Percentiles rank a stretch among this genome's conserved stretches.
These are phyloP conservation scores for Phenganax stokvisi DNA, from an alignment of 92 coral and sea anemone genomes.

Conservation along the genomic window DNA sequence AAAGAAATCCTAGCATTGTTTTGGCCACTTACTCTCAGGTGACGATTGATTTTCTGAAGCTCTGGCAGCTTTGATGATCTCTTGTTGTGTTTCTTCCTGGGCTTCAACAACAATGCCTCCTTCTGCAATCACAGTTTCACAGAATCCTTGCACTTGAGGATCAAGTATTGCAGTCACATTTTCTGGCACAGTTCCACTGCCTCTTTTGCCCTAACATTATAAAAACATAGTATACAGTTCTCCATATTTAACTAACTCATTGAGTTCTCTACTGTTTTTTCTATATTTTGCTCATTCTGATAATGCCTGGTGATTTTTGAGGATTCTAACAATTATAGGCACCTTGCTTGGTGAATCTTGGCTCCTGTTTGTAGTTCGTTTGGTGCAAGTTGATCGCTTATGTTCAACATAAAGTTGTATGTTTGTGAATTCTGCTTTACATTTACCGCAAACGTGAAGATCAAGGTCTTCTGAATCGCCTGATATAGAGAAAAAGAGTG, in stretches of 20 bases:
- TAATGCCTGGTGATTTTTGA: neutral
- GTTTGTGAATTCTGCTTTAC: slow-evolving; percentile 72
- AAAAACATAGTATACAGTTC: no score
- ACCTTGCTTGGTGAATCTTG: slow-evolving; percentile 25
- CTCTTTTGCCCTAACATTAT: no score
- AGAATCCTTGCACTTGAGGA: slow-evolving; percentile 28
- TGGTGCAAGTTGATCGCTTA: slow-evolving; percentile 60
- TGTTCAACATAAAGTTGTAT: slow-evolving; percentile 70
- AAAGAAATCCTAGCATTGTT: neutral
- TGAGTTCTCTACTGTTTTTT: neutral
- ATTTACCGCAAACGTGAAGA: slow-evolving; percentile 90
- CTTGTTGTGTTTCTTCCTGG: slow-evolving; percentile 22
- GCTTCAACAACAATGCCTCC: slow-evolving; percentile 26
- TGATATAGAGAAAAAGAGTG: neutral
- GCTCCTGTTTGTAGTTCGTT: slow-evolving; percentile 5
- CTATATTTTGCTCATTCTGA: neutral
- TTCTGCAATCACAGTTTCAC: slow-evolving; percentile 36
- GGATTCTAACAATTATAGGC: no score
- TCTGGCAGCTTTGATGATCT: slow-evolving; percentile 37
- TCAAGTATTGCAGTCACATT: slow-evolving; percentile 31
- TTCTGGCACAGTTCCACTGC: neutral
- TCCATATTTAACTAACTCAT: no score
- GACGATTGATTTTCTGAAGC: slow-evolving; percentile 23
- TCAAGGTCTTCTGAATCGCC: slow-evolving; percentile 74
- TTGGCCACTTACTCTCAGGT: slow-evolving; percentile 18